Base-by-base conservation (phyloP, 1,140 invertebrate genomes). In the Drosophila eugracilis region DNA sequence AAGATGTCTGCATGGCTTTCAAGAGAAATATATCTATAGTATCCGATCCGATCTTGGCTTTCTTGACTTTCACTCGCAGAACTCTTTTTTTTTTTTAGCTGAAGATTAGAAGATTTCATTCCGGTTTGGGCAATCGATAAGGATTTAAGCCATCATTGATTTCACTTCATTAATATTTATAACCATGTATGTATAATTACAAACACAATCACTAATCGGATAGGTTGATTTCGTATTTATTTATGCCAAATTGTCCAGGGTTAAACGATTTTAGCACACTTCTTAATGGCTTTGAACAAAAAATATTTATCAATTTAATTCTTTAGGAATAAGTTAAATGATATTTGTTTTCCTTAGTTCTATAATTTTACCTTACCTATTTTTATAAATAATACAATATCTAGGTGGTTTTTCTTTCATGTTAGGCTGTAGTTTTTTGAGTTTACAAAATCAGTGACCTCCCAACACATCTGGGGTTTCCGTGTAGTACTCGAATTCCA, bases 121-220 rank as follows among this genome's bases (percentile, higher is more conserved):
- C n/a, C 21, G 6, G 42, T 22, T 42, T 22, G 12, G 17, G 1
- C 39, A 41, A 41, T 12, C 10, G 10, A 21, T 60, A 60, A 65
- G 60, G 60, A 65, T 45, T 47, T 28, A 21, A 19, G 14, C 2
- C 22, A 36, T 26, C 22, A 60, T 15, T 28, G 55, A 60, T 62
- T 65, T 65, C 57, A 21, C 60, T 24, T 65, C 57, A 65, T 65
- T 1, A 65, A 65, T 65, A 65, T 65, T 65, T 39, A 65, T 65
- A 12, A 6, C 5, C 4, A 10, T 26, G n/a, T 5, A 4, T 17
- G 3, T 0, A 4, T n/a, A n/a, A n/a, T n/a, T n/a, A 34, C 21
- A 48, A 15, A 1, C 2, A 28, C 2, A 28, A 14, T 10, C 17
- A 5, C 12, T 3, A 49, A 21, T 12, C 28, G 4, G 6, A 3